Conservation (phyloP, 2,113 vertebrate genomes). For the Columba livia region DNA sequence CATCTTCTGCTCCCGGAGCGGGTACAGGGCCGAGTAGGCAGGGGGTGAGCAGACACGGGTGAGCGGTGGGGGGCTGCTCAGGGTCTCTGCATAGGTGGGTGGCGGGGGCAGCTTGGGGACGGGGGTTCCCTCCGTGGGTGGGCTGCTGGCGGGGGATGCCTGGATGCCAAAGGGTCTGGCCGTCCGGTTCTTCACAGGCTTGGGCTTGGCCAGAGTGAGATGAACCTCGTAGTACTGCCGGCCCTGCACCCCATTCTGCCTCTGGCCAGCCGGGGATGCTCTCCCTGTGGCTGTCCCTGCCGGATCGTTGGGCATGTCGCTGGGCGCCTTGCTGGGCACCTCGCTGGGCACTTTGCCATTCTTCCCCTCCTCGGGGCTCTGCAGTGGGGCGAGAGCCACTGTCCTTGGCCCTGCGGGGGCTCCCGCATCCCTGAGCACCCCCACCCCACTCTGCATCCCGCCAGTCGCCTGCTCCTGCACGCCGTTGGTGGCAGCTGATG, state of each 20-base stretch:
- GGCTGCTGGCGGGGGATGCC: not conserved
- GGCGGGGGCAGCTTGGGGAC: constrained; percentile 74
- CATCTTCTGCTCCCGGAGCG: constrained; percentile 71
- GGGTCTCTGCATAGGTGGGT: constrained; percentile 80
- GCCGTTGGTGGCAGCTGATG: constrained; percentile 63
- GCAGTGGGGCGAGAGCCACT: fast-evolving
- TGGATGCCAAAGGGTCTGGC: constrained; percentile 91
- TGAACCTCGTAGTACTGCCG: constrained; percentile 77
- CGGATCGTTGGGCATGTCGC: not conserved
- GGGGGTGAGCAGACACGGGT: constrained; percentile 75
- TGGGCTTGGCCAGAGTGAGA: constrained; percentile 79
- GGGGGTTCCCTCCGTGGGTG: constrained; percentile 19
- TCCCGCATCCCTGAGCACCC: not conserved
- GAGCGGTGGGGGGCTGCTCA: constrained; percentile 77
- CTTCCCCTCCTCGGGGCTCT: not conserved
- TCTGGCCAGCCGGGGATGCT: not conserved
- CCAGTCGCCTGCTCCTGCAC: constrained; percentile 35
- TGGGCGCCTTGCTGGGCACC: not conserved
- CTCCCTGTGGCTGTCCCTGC: not conserved
- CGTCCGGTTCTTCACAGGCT: constrained; percentile 85
- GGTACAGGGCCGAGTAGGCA: constrained; percentile 78
- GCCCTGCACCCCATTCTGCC: not conserved
- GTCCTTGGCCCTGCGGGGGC: not conserved
- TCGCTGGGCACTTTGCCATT: fast-evolving
- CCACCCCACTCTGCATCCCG: not conserved